Percentiles rank a stretch among this genome's conserved stretches.
Evolutionary conservation across 2,113 vertebrate species (phyloP).

Genomic region (Morone saxatilis): DNA sequence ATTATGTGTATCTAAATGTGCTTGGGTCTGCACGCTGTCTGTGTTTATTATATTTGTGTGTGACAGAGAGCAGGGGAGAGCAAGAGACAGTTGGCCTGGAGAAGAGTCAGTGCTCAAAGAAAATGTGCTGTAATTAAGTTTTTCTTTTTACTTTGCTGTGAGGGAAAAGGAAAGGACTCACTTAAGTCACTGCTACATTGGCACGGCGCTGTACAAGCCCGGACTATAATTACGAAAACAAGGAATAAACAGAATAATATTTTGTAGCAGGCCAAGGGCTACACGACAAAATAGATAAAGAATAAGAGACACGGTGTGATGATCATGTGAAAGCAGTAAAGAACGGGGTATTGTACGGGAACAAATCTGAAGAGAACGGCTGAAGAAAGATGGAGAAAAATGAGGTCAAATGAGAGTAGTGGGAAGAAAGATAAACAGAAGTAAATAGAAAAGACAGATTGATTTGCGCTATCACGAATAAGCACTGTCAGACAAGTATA

Average conservation of each 20-base stretch:
- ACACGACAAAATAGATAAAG: slow-evolving; percentile 1
- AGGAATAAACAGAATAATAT: slow-evolving; percentile 41
- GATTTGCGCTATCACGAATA: background rate
- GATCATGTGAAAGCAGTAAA: slow-evolving; percentile 47
- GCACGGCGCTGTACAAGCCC: slow-evolving; percentile 20
- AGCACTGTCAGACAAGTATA: background rate
- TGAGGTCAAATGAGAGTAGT: background rate
- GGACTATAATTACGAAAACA: slow-evolving; percentile 48
- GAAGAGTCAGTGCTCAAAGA: slow-evolving; percentile 30
- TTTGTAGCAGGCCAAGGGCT: slow-evolving; percentile 19
- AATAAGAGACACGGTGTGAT: slow-evolving; percentile 22
- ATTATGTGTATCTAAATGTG: slow-evolving; percentile 24
- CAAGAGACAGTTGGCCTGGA: slow-evolving; percentile 26
- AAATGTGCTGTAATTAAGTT: slow-evolving; percentile 62
- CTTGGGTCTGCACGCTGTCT: slow-evolving; percentile 14
- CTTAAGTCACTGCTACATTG: slow-evolving; percentile 19
- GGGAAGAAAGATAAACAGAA: background rate
- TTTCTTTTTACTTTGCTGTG: slow-evolving; percentile 44
- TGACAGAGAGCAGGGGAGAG: slow-evolving; percentile 18
- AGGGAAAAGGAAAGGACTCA: slow-evolving; percentile 24
- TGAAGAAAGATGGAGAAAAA: slow-evolving; percentile 4
- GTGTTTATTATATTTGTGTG: slow-evolving; percentile 16
- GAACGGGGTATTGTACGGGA: slow-evolving; percentile 2
- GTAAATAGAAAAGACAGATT: background rate
- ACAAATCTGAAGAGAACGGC: background rate